These are phyloP conservation scores for Istiophorus platypterus DNA, from an alignment of 2,113 vertebrate genomes.

Conservation along the genomic window DNA sequence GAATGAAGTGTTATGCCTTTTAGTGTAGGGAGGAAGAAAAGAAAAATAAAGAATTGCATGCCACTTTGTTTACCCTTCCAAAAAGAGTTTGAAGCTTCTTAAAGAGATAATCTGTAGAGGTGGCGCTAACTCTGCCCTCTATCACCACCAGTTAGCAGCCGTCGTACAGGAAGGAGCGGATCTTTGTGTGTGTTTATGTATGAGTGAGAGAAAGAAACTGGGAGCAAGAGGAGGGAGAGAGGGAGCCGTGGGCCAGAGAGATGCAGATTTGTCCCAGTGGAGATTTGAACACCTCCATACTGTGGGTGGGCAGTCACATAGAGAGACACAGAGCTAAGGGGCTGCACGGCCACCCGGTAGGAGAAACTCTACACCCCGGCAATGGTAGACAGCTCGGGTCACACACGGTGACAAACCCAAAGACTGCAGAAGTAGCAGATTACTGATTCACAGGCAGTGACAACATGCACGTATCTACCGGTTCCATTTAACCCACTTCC, in stretches of 20 bases:
- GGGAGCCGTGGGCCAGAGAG: slow-evolving; percentile 53
- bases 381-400: slow-evolving; percentile 66
- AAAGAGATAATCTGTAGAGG: slow-evolving; percentile 46
- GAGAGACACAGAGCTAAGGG: slow-evolving; percentile 71
- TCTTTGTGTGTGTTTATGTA: slow-evolving; percentile 32
- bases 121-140: slow-evolving; percentile 43
- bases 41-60: slow-evolving; percentile 9
- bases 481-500: slow-evolving; percentile 71
- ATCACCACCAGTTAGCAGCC: slow-evolving; percentile 47
- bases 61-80: slow-evolving; percentile 12
- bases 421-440: slow-evolving; percentile 67
- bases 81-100: slow-evolving; percentile 43
- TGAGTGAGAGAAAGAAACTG: slow-evolving; percentile 12
- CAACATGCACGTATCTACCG: slow-evolving; percentile 55
- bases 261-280: slow-evolving; percentile 72
- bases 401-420: slow-evolving; percentile 62
- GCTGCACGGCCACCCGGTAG: slow-evolving; percentile 76
- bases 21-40: neutral
- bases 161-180: slow-evolving; percentile 24
- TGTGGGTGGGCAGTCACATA: slow-evolving; percentile 78
- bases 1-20: neutral
- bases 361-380: slow-evolving; percentile 64
- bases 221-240: neutral
- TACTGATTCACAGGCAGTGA: slow-evolving; percentile 65
- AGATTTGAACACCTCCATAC: slow-evolving; percentile 78